phyloP scores from a whole-genome alignment of 1,140 invertebrate species.

The Lordiphosa clarofinis region DNA sequence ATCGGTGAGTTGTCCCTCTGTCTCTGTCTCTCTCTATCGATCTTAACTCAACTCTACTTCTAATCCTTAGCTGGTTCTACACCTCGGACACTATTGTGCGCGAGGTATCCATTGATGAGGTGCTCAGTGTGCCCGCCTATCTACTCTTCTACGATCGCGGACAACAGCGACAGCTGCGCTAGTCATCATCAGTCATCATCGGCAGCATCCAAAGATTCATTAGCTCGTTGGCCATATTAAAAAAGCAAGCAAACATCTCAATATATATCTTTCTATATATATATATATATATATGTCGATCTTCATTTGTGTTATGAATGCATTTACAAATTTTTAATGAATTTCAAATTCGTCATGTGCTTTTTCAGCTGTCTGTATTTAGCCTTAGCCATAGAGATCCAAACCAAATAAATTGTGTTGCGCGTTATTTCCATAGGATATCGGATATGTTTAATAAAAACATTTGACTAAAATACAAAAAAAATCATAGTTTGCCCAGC shows the following conservation, averaged over 20 bases:
- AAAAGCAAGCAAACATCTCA: slow-evolving; percentile 7
- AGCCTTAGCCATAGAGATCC: slow-evolving; percentile 45
- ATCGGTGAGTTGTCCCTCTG: slow-evolving; percentile 73
- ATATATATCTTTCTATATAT: slow-evolving; percentile 10
- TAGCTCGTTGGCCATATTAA: slow-evolving; percentile 29
- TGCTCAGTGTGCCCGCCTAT: slow-evolving; percentile 84
- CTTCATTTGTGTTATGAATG: slow-evolving; percentile 57
- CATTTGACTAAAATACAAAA: slow-evolving; percentile 1
- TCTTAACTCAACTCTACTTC: background rate
- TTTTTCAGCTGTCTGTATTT: slow-evolving; percentile 65
- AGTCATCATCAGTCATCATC: slow-evolving; percentile 22
- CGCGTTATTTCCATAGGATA: slow-evolving; percentile 44
- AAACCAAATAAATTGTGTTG: slow-evolving; percentile 40
- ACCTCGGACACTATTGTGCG: slow-evolving; percentile 85
- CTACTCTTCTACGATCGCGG: slow-evolving; percentile 85
- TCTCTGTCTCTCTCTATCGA: background rate
- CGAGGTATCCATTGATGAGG: slow-evolving; percentile 84
- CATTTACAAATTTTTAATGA: slow-evolving; percentile 63
- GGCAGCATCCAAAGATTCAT: slow-evolving; percentile 2
- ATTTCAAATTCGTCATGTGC: slow-evolving; percentile 63
- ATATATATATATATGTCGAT: slow-evolving; percentile 16
- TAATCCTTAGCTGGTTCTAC: slow-evolving; percentile 83
- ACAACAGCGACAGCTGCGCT: slow-evolving; percentile 64
- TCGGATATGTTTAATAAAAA: slow-evolving; percentile 43
- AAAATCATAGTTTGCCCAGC: too few species aligned